Evolutionary conservation across 2,113 vertebrate species (phyloP).

Genomic region (Kryptolebias marmoratus): DNA sequence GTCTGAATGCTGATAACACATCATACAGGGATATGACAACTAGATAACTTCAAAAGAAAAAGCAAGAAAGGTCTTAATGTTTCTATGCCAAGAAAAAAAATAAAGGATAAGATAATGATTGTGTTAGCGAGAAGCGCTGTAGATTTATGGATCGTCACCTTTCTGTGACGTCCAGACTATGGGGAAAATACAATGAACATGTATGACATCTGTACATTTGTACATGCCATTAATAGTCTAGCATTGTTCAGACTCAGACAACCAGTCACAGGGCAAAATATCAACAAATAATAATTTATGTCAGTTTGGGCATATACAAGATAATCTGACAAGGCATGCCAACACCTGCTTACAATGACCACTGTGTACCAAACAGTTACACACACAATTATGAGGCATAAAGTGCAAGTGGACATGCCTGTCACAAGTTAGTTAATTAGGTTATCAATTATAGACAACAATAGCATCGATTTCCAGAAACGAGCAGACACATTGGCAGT

Average conservation of each 20-base stretch:
- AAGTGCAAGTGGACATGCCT: slow-evolving; percentile 68
- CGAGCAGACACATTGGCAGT: slow-evolving; percentile 66
- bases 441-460: slow-evolving; percentile 65
- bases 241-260: slow-evolving; percentile 59
- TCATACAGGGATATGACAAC: slow-evolving; percentile 27
- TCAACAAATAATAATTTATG: slow-evolving; percentile 62
- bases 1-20: slow-evolving; percentile 10
- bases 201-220: slow-evolving; percentile 53
- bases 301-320: slow-evolving; percentile 62
- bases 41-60: slow-evolving; percentile 25
- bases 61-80: slow-evolving; percentile 6
- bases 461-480: slow-evolving; percentile 57
- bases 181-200: slow-evolving; percentile 37
- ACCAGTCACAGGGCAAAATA: slow-evolving; percentile 53
- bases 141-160: neutral
- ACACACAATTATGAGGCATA: slow-evolving; percentile 66
- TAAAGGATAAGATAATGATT: slow-evolving; percentile 22
- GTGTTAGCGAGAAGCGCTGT: slow-evolving; percentile 37
- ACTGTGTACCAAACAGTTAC: slow-evolving; percentile 66
- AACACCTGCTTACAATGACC: slow-evolving; percentile 68
- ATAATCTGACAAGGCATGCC: slow-evolving; percentile 68
- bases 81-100: neutral
- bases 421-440: slow-evolving; percentile 66
- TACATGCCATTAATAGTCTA: slow-evolving; percentile 66
- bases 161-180: slow-evolving; percentile 8